Evolutionary conservation across 23 tunicate genomes (phyloP).

Genomic region (Halocynthia aurantium): DNA sequence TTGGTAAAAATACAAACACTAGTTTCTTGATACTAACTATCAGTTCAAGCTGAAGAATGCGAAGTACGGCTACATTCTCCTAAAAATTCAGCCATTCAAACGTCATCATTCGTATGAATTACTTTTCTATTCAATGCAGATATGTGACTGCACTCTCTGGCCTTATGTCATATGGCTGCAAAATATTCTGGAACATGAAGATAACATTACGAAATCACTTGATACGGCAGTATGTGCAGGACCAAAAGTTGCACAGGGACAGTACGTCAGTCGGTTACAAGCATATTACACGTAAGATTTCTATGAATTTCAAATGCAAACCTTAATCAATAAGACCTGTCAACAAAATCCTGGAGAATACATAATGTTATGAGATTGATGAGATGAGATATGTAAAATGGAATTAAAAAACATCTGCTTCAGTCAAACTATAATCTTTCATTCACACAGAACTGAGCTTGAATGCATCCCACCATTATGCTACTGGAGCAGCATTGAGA

Average conservation of each 20-base stretch:
- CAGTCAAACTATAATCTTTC: neutral
- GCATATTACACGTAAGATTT: conserved; percentile 32
- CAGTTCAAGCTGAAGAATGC: too few relatives aligned
- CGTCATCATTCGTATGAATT: neutral
- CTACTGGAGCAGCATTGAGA: neutral
- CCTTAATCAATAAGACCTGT: neutral
- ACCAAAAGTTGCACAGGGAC: neutral
- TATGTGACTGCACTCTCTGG: conserved; percentile 61
- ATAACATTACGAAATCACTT: neutral
- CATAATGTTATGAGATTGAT: too few relatives aligned
- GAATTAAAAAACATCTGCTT: too few relatives aligned
- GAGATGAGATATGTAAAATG: too few relatives aligned
- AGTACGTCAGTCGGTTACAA: neutral
- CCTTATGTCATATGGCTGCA: conserved; percentile 45
- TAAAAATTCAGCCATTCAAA: neutral
- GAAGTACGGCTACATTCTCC: too few relatives aligned
- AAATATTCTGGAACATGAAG: neutral
- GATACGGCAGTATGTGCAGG: neutral
- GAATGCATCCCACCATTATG: conserved; percentile 27
- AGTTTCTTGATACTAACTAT: neutral
- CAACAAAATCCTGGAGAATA: neutral
- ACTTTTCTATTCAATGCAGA: conserved; percentile 7
- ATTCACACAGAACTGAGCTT: conserved; percentile 12
- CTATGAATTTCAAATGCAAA: neutral
- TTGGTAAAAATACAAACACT: conserved; percentile 32